Conservation (phyloP, 1,140 invertebrate species). For the Psilanteris sp. region DNA sequence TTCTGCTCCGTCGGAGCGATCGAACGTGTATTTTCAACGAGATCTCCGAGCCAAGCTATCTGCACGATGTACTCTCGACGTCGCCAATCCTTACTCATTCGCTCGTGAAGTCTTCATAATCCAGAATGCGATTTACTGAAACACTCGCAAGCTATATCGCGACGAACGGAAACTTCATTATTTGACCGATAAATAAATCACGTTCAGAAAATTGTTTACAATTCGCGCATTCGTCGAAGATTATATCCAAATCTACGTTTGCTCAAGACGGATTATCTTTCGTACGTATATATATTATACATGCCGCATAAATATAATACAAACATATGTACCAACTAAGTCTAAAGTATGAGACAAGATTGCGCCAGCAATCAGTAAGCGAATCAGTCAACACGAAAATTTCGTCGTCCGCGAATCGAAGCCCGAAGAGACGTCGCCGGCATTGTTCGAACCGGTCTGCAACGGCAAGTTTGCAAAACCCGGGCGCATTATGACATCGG, state of each 20-base stretch:
- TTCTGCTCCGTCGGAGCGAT: slow-evolving; percentile 51
- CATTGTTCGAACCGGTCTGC: no score
- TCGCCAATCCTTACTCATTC: slow-evolving; percentile 22
- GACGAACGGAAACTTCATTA: slow-evolving; percentile 49
- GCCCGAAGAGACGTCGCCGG: no score
- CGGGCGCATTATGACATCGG: no score
- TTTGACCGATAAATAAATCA: slow-evolving; percentile 50
- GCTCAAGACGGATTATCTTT: neutral
- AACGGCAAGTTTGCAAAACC: no score
- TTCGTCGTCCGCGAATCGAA: no score
- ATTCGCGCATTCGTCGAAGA: slow-evolving; percentile 1
- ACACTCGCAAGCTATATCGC: slow-evolving; percentile 47
- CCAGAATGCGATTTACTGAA: slow-evolving; percentile 35
- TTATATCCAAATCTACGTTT: neutral
- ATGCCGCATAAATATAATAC: no score
- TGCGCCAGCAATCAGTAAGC: no score
- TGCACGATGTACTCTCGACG: slow-evolving; percentile 25
- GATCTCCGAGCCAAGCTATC: slow-evolving; percentile 41
- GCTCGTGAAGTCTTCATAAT: slow-evolving; percentile 61
- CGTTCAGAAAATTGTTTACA: slow-evolving; percentile 21
- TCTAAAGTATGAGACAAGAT: no score
- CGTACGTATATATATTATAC: no score
- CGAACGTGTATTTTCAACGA: slow-evolving; percentile 59
- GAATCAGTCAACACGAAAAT: no score
- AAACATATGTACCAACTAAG: no score